Conservation (phyloP, 2,888 invertebrate genomes). For the Oxycera nigricornis region DNA sequence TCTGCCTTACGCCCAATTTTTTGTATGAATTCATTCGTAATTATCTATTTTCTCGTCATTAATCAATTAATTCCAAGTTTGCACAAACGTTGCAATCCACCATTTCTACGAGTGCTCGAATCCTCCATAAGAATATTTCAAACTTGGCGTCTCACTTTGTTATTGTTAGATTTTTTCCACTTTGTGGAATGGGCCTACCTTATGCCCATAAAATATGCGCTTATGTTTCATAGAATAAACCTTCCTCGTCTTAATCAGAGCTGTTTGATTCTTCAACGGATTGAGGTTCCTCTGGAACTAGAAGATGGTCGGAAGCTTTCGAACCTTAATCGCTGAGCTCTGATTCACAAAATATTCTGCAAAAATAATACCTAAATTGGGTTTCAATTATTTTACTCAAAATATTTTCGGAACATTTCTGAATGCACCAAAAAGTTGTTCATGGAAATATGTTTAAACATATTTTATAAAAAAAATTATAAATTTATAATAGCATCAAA, state of each 20-base stretch:
- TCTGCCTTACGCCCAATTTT: not conserved
- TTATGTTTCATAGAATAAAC: not conserved
- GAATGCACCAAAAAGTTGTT: no score
- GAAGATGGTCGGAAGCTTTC: not conserved
- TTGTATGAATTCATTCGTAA: not conserved
- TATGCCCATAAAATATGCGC: not conserved
- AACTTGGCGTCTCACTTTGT: not conserved
- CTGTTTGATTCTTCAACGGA: not conserved
- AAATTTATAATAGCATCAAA: no score
- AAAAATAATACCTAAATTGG: no score
- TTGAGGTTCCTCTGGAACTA: not conserved
- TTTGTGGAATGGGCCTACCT: not conserved
- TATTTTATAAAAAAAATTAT: no score
- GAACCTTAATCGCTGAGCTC: not conserved
- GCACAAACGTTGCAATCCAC: not conserved
- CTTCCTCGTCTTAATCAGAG: not conserved
- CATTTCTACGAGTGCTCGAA: not conserved
- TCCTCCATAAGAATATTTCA: not conserved
- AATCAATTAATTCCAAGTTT: not conserved
- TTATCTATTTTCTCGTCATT: not conserved
- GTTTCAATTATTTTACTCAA: no score
- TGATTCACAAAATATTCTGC: no score
- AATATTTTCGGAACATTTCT: no score
- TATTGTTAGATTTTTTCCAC: not conserved
- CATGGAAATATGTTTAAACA: no score